A percentile compares a stretch with the other conserved stretches of the same genome.
Evolutionary conservation across 2,888 invertebrate genomes (phyloP).

Genomic region (Macaria notata): DNA sequence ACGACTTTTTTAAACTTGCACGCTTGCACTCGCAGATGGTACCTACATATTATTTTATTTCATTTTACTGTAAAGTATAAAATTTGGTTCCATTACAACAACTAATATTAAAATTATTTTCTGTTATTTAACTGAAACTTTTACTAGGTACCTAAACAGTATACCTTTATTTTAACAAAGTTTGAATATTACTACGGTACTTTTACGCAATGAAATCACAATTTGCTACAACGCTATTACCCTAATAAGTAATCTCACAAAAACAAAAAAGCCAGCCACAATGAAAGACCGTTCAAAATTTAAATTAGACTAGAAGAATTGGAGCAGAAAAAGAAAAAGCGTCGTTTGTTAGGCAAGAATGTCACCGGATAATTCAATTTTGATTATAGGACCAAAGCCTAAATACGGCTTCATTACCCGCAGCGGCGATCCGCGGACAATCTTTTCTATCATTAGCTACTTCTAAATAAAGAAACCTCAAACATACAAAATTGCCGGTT

Average conservation of each 20-base stretch:
- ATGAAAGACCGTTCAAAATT: constrained; percentile 61
- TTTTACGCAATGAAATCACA: constrained; percentile 3
- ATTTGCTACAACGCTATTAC: constrained; percentile 15
- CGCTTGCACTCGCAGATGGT: too few relatives aligned
- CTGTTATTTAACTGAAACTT: too few relatives aligned
- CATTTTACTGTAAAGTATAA: too few relatives aligned
- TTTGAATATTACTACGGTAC: too few relatives aligned
- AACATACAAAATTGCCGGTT: constrained; percentile 70
- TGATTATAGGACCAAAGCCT: constrained; percentile 80
- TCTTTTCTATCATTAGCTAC: constrained; percentile 77
- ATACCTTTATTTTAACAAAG: background rate
- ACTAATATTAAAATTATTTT: too few relatives aligned
- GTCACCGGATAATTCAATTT: constrained; percentile 81
- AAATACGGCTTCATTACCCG: constrained; percentile 77
- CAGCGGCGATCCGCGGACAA: constrained; percentile 76
- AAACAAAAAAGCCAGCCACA: constrained; percentile 19
- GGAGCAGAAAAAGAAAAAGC: constrained; percentile 79
- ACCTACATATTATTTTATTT: too few relatives aligned
- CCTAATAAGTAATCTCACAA: constrained; percentile 7
- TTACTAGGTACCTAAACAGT: too few relatives aligned
- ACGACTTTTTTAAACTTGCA: background rate
- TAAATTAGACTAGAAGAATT: constrained; percentile 69
- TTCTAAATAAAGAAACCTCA: constrained; percentile 66
- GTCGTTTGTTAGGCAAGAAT: constrained; percentile 68
- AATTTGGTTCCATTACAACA: too few relatives aligned